A percentile compares a stretch with the other conserved stretches of the same genome.
phyloP scores from a whole-genome alignment of 2,113 vertebrate genomes.

The Hiodon alosoides region DNA sequence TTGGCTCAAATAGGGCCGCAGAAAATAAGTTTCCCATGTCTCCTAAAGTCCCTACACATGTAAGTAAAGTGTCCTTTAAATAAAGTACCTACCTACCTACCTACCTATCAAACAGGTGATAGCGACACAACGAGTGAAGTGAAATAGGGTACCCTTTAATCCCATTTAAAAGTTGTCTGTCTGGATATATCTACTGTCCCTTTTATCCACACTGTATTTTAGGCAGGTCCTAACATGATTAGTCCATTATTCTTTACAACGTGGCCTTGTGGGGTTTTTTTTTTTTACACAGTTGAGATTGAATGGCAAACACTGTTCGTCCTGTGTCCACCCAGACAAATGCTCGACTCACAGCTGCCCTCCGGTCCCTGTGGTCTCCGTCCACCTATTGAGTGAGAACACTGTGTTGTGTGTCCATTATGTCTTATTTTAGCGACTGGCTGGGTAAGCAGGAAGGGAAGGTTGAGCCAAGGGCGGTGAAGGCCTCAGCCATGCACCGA shows the following conservation, averaged over 20 bases:
- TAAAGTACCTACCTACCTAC: too few species aligned
- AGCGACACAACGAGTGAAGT: neutral
- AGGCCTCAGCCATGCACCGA: too few species aligned
- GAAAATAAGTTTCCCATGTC: too few species aligned
- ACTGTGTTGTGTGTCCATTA: neutral
- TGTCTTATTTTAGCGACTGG: neutral
- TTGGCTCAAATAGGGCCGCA: too few species aligned
- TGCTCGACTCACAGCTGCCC: neutral
- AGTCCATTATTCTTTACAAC: neutral
- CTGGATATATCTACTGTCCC: neutral
- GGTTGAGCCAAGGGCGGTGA: neutral
- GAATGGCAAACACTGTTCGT: neutral
- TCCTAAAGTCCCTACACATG: too few species aligned
- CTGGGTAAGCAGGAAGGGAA: neutral
- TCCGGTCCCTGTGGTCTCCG: neutral
- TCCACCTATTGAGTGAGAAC: neutral
- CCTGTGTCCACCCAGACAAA: neutral
- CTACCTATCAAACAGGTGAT: too few species aligned
- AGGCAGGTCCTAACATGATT: neutral
- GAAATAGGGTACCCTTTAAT: neutral
- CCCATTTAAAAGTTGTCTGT: neutral
- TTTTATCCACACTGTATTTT: neutral
- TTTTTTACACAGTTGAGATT: conserved; percentile 1
- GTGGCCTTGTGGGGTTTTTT: neutral
- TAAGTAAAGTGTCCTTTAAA: too few species aligned